Base-by-base conservation (phyloP, 2,888 invertebrate genomes). In the Xanthia icteritia region DNA sequence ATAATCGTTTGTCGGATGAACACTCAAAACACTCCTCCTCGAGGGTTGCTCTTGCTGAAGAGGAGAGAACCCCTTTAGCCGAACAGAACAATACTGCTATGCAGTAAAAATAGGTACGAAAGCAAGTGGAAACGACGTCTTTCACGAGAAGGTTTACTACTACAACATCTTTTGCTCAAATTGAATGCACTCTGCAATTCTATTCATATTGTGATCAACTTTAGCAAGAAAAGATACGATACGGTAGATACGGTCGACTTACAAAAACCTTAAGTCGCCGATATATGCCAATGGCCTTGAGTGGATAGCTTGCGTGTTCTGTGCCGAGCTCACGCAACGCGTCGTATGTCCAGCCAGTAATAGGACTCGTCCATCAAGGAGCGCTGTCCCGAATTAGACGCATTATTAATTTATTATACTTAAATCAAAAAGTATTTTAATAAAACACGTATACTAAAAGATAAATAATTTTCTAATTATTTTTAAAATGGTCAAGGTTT, bases 131-230 rank as follows among this genome's bases (percentile, higher is more conserved):
- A 27, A 27, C 27, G 45, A 61, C 36, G 45, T 71, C 63, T 56
- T 64, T 56, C 45, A 63, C 6, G 17, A 23, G n/a, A n/a, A 60
- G 4, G 20, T 31, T 42, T 9, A 27, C 51, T 60, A 51, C 31
- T 42, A 63, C 39, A 20, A 72, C 8, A 31, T 36, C 5, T 64
- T 56, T 80, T 5, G 1, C 39, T 42, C 11, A 42, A 79, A 67
- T 75, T 75, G 61, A 58, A 68, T 67, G 61, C 81, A 48, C 39
- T 74, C 61, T 23, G 51, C 39, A 45, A 31, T 42, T 73, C 61
- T 42, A 81, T 81, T 79, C 31, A 39, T n/a, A 31, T 42, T 72
- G 20, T 31, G 54, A 76, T 76, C 20, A 3, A 1, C 17, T 13
- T 20, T n/a, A 23, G 15, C 51, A 51, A 51, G 23, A 51, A 51